Evolutionary conservation across 2,113 vertebrate genomes (phyloP).

Genomic region (Alethe diademata): DNA sequence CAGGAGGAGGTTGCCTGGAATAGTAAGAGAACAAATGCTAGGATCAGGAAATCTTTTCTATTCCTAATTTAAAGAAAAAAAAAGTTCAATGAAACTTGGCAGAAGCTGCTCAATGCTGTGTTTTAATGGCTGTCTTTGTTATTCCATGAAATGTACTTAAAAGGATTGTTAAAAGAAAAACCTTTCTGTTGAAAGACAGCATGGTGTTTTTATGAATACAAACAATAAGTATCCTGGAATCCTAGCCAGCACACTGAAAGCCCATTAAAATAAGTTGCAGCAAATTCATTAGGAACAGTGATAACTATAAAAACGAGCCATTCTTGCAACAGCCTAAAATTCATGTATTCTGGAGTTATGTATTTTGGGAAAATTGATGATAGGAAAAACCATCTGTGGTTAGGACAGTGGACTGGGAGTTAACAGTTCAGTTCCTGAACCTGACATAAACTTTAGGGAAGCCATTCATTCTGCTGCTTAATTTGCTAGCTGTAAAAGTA

Average conservation of each 20-base stretch:
- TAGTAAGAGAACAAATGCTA: neutral
- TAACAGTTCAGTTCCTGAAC: conserved; percentile 15
- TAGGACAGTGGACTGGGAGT: conserved; percentile 15
- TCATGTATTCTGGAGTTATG: neutral
- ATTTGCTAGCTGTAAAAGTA: neutral
- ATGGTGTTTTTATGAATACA: conserved; percentile 47
- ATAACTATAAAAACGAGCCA: conserved; percentile 43
- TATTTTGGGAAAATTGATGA: conserved; percentile 34
- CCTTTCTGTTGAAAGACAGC: conserved; percentile 57
- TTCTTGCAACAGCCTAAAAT: neutral
- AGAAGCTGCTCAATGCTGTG: neutral
- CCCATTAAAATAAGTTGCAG: neutral
- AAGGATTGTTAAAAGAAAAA: conserved; percentile 41
- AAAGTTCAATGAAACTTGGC: conserved; percentile 28
- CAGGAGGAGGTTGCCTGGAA: conserved; percentile 45
- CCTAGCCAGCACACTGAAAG: neutral
- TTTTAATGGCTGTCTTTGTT: conserved; percentile 34
- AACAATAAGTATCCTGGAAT: conserved; percentile 15
- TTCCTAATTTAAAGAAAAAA: conserved; percentile 36
- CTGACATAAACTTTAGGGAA: conserved; percentile 14
- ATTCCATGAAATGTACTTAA: conserved; percentile 34
- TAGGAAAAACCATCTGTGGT: conserved; percentile 27
- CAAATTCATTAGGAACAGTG: conserved; percentile 24
- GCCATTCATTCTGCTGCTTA: neutral
- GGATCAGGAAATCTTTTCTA: conserved; percentile 43